These are phyloP conservation scores for Gouania willdenowi DNA, from an alignment of 2,797 vertebrate genomes.

Conservation along the genomic window DNA sequence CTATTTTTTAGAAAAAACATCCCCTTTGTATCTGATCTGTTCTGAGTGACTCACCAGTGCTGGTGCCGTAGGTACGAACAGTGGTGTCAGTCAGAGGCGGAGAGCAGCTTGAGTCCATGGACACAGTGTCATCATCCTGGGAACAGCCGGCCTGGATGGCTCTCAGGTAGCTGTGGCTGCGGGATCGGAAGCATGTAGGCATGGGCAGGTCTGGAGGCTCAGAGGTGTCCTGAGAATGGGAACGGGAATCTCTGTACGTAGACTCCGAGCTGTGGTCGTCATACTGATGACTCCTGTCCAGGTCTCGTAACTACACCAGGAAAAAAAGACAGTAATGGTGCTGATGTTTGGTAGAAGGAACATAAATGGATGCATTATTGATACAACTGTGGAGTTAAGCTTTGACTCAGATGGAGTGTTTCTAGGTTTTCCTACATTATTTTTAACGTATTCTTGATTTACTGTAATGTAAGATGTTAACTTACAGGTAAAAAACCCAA, in stretches of 20 bases:
- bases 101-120: constrained; percentile 91
- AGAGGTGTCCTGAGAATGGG: constrained; percentile 77
- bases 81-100: constrained; percentile 85
- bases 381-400: too few relatives aligned
- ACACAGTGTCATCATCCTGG: constrained; percentile 92
- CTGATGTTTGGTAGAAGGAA: neutral
- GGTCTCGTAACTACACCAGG: constrained; percentile 81
- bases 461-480: too few relatives aligned
- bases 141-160: constrained; percentile 98
- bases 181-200: constrained; percentile 95
- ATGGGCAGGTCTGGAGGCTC: constrained; percentile 90
- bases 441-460: too few relatives aligned
- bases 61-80: constrained; percentile 89
- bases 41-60: constrained; percentile 82
- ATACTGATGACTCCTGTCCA: constrained; percentile 86
- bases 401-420: too few relatives aligned
- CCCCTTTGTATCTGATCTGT: constrained; percentile 5
- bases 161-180: constrained; percentile 98
- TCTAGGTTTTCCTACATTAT: too few relatives aligned
- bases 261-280: constrained; percentile 86
- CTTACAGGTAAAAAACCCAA: too few relatives aligned
- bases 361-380: too few relatives aligned
- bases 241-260: constrained; percentile 82
- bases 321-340: constrained; percentile 1
- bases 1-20: too few relatives aligned